Percentiles rank a stretch among this genome's conserved stretches.
Conservation (phyloP, 2,797 vertebrate species). For the Typhlichthys eigenmanni region DNA sequence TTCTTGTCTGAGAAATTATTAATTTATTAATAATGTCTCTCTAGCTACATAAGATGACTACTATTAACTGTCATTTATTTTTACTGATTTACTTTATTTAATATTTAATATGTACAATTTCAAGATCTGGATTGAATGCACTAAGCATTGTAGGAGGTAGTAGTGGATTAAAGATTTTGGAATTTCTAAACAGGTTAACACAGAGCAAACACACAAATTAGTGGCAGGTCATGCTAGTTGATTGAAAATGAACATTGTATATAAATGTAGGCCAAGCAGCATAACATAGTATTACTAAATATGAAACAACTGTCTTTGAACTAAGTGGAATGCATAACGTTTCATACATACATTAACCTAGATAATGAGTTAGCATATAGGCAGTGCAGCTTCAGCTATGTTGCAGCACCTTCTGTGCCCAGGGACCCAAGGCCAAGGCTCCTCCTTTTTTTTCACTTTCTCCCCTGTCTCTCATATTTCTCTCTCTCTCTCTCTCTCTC, state of each 20-base stretch:
- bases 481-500: constrained; percentile 24
- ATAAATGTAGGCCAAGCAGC: too few species aligned
- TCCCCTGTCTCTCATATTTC: background rate
- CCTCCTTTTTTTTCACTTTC: constrained; percentile 60
- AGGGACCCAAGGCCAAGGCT: constrained; percentile 87
- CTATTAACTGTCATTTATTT: too few species aligned
- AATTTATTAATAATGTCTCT: background rate
- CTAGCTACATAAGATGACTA: too few species aligned
- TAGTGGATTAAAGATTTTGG: too few species aligned
- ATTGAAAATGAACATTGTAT: too few species aligned
- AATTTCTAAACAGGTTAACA: too few species aligned
- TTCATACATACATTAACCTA: constrained; percentile 17
- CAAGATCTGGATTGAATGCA: constrained; percentile 5
- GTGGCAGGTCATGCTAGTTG: too few species aligned
- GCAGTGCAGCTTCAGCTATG: constrained; percentile 46
- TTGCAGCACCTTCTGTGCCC: constrained; percentile 87
- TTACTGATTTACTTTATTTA: too few species aligned
- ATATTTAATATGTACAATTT: too few species aligned
- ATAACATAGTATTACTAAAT: too few species aligned
- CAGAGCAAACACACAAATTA: too few species aligned
- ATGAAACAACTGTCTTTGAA: too few species aligned
- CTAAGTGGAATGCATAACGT: background rate
- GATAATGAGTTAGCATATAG: constrained; percentile 39
- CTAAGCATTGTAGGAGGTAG: background rate
- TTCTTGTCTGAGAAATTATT: background rate